These are phyloP conservation scores for Meteorus colon DNA, from an alignment of 2,888 invertebrate genomes.

Conservation along the genomic window DNA sequence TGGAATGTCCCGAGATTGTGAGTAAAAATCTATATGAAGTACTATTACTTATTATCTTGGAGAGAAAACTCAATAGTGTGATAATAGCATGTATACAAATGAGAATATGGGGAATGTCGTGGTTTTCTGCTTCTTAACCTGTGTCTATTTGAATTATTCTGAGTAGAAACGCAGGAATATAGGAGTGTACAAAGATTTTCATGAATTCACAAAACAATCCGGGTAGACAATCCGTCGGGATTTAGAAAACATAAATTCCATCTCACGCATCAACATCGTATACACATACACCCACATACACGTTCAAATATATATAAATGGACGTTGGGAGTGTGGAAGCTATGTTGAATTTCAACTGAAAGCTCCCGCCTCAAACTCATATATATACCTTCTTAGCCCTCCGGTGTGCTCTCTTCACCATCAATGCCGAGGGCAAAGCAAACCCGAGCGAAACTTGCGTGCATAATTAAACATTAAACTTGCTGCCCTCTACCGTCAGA, in stretches of 20 bases:
- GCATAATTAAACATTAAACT: constrained; percentile 68
- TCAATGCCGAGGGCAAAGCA: constrained; percentile 57
- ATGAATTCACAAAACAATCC: constrained; percentile 17
- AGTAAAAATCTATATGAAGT: constrained; percentile 75
- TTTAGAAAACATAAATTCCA: constrained; percentile 10
- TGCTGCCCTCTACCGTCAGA: constrained; percentile 45
- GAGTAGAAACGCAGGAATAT: neutral
- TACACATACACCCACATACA: neutral
- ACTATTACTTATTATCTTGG: neutral
- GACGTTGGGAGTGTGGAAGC: constrained; percentile 34
- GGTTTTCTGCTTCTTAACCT: neutral
- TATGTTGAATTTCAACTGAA: constrained; percentile 40
- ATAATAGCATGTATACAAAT: neutral
- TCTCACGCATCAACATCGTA: neutral
- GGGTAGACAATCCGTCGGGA: constrained; percentile 35
- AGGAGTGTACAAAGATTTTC: neutral
- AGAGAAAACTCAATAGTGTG: neutral
- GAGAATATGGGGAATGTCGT: neutral
- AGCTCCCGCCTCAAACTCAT: constrained; percentile 24
- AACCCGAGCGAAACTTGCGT: constrained; percentile 61
- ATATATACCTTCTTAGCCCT: constrained; percentile 7
- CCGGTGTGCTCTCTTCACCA: constrained; percentile 9
- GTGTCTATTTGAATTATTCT: too few relatives aligned
- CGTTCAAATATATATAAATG: neutral
- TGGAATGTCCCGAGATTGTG: constrained; percentile 97